phyloP scores from a whole-genome alignment of 2,113 vertebrate species.

The Shinisaurus crocodilurus region DNA sequence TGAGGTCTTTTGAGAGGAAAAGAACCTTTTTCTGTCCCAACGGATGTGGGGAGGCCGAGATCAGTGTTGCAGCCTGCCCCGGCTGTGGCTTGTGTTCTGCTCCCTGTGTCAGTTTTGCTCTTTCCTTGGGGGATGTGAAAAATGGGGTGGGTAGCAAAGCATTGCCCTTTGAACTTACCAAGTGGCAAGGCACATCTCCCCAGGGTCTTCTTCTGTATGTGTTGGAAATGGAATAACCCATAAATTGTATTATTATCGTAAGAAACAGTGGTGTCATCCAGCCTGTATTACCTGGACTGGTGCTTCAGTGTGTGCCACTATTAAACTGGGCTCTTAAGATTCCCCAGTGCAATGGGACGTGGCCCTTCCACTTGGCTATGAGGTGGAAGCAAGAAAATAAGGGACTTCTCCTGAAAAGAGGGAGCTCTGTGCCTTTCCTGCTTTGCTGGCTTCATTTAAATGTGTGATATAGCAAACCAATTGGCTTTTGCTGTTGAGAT shows the following conservation, averaged over 20 bases:
- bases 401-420: too few relatives aligned
- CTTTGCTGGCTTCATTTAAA: too few relatives aligned
- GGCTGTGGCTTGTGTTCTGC: slow-evolving; percentile 20
- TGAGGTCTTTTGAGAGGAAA: slow-evolving; percentile 3
- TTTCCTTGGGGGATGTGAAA: slow-evolving; percentile 6
- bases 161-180: slow-evolving; percentile 20
- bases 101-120: slow-evolving; percentile 17
- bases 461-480: too few relatives aligned
- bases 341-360: slow-evolving; percentile 8
- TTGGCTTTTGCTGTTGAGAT: too few relatives aligned
- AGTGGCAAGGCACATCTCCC: slow-evolving; percentile 33
- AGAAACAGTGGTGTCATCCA: neutral
- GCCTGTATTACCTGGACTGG: neutral
- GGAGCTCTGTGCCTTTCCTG: too few relatives aligned
- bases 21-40: neutral
- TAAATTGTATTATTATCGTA: too few relatives aligned
- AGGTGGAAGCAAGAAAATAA: slow-evolving; percentile 16
- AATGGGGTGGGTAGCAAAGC: slow-evolving; percentile 17
- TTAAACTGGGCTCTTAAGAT: neutral
- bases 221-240: slow-evolving; percentile 1
- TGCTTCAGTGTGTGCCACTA: neutral
- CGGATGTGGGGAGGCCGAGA: slow-evolving; percentile 21
- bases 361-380: slow-evolving; percentile 12
- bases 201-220: neutral
- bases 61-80: neutral